phyloP scores from a whole-genome alignment of 2,888 invertebrate genomes.

The Hetaerina titia region DNA sequence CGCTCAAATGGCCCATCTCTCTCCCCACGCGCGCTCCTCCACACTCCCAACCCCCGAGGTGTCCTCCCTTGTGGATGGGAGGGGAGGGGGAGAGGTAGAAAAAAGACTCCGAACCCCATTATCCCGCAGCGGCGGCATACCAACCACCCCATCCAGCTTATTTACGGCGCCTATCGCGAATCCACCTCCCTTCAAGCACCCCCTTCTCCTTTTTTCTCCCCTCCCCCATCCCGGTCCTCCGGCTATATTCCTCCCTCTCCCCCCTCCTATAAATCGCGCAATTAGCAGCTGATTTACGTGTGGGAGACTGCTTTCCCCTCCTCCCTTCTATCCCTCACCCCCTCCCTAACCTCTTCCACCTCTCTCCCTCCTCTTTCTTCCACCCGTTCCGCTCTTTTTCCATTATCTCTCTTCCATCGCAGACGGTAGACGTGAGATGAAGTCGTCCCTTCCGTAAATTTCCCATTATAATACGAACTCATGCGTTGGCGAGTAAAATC shows the following conservation, averaged over 20 bases:
- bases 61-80: background rate
- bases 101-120: background rate
- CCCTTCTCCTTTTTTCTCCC: background rate
- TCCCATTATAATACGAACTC: too few relatives aligned
- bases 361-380: background rate
- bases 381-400: background rate
- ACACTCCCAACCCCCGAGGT: background rate
- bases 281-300: slow-evolving; percentile 17
- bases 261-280: background rate
- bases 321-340: background rate
- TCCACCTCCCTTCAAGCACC: background rate
- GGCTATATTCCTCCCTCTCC: background rate
- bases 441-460: too few relatives aligned
- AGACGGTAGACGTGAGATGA: too few relatives aligned
- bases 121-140: background rate
- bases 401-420: too few relatives aligned
- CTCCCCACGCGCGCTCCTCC: background rate
- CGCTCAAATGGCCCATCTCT: background rate
- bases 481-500: too few relatives aligned
- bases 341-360: background rate
- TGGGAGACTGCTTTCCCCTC: background rate
- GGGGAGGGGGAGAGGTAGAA: background rate
- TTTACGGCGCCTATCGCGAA: slow-evolving; percentile 1
- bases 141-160: background rate
- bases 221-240: too few relatives aligned